These are phyloP conservation scores for Amphiprion ocellaris DNA, from an alignment of 2,113 vertebrate species.

Conservation along the genomic window DNA sequence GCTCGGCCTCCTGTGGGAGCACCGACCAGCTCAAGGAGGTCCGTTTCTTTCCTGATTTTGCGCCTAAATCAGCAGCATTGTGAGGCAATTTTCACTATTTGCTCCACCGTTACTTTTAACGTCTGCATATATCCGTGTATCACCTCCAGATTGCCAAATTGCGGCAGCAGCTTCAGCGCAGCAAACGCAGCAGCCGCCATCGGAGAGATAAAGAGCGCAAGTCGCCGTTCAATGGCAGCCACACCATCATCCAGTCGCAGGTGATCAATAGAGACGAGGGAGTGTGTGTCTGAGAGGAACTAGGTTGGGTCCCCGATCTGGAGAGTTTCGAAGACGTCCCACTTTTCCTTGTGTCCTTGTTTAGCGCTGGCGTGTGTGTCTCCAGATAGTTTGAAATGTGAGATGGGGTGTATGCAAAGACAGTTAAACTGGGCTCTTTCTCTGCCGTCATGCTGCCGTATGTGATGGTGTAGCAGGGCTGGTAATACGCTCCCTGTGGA, in stretches of 20 bases:
- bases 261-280: constrained; percentile 77
- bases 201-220: constrained; percentile 98
- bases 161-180: constrained; percentile 97
- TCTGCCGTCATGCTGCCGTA: neutral
- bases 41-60: constrained; percentile 43
- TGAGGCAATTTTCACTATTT: neutral
- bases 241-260: constrained; percentile 96
- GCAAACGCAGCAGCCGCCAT: constrained; percentile 98
- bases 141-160: constrained; percentile 93
- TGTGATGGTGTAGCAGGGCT: neutral
- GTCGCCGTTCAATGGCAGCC: constrained; percentile 98
- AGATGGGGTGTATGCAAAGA: neutral
- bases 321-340: constrained; percentile 34
- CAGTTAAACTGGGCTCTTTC: neutral
- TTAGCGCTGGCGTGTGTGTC: constrained; percentile 7
- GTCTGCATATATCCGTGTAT: neutral
- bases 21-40: constrained; percentile 99
- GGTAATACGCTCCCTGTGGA: constrained; percentile 37
- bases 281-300: neutral
- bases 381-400: constrained; percentile 22
- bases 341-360: constrained; percentile 31
- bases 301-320: constrained; percentile 19
- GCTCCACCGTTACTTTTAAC: neutral
- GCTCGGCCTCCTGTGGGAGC: constrained; percentile 97
- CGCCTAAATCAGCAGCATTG: neutral